Evolutionary conservation across 2,888 invertebrate genomes (phyloP).

Genomic region (Piscicola geometra): DNA sequence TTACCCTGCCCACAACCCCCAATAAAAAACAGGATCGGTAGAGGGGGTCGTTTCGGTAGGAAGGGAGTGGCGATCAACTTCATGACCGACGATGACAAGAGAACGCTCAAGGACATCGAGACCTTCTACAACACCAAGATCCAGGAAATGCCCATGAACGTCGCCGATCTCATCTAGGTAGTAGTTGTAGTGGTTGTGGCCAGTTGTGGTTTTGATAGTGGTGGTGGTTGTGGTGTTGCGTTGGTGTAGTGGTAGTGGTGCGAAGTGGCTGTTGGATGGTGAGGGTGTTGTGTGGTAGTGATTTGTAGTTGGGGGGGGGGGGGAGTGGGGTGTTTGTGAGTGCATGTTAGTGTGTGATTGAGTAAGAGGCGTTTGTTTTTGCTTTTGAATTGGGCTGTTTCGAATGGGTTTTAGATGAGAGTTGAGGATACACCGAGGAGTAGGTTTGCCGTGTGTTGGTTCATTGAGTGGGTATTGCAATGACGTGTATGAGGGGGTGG

Average conservation of each 20-base stretch:
- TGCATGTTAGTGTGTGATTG: not conserved
- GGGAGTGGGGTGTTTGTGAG: not conserved
- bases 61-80: slow-evolving; percentile 99
- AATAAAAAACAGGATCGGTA: slow-evolving; percentile 88
- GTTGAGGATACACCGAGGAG: too few relatives aligned
- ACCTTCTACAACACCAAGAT: slow-evolving; percentile 95
- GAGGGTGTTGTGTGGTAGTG: not conserved
- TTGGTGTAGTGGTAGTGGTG: not conserved
- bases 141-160: slow-evolving; percentile 99
- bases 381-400: too few relatives aligned
- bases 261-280: not conserved
- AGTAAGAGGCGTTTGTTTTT: too few relatives aligned
- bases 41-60: slow-evolving; percentile 98
- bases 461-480: too few relatives aligned
- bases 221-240: not conserved
- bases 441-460: too few relatives aligned
- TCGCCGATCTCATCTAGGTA: slow-evolving; percentile 82
- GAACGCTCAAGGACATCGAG: slow-evolving; percentile 93
- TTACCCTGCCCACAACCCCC: too few relatives aligned
- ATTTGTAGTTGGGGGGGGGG: not conserved
- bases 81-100: slow-evolving; percentile 88
- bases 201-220: too few relatives aligned
- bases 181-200: not conserved
- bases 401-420: too few relatives aligned
- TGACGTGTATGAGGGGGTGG: too few relatives aligned